Evolutionary conservation across 2,888 invertebrate genomes (phyloP), one percentile per base, ranked within the genome.

Genomic region (Sesia apiformis): DNA sequence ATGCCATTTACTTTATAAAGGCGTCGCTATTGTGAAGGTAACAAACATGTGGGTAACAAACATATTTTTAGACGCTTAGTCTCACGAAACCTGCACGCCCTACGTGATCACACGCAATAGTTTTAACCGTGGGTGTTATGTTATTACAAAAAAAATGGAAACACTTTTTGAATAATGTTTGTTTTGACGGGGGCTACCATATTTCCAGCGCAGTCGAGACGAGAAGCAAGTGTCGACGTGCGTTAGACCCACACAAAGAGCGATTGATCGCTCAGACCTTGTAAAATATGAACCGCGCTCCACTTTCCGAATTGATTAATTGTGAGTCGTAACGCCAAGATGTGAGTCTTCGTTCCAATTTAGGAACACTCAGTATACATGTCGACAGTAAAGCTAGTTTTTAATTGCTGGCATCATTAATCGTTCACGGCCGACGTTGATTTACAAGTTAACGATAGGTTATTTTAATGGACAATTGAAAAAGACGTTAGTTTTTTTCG

Each of bases 251-350:
- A 88, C 89, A 85, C 88, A 81, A 83, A 81, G 85, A 74, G 74
- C 76, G 79, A 84, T 84, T 84, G 81, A 85, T 84, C 63, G 78
- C 65, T 73, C 61, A 66, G 65, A 69, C 70, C 77, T 76, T 71
- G 71, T 79, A 78, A 84, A 84, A 83, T 84, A 83, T 80, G 74
- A 79, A 74, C 67, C 60, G 59, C 69, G 81, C 68, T 84, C 83
- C 67, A 83, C 67, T 79, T 85, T 80, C 72, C 63, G 71, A 82
- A 86, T 86, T 88, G 87, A 89, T 88, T 87, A 88, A 89, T 89
- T 84, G 80, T 80, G 63, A 71, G 78, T 76, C 74, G 67, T 66
- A 73, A 70, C 66, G 73, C 69, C 71, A 64, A 74, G 71, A 74
- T 66, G 65, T 61, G 65, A 74, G 63, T 69, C 66, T 67, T 65